phyloP scores from a whole-genome alignment of 1,140 invertebrate genomes.

The Homarus americanus region DNA sequence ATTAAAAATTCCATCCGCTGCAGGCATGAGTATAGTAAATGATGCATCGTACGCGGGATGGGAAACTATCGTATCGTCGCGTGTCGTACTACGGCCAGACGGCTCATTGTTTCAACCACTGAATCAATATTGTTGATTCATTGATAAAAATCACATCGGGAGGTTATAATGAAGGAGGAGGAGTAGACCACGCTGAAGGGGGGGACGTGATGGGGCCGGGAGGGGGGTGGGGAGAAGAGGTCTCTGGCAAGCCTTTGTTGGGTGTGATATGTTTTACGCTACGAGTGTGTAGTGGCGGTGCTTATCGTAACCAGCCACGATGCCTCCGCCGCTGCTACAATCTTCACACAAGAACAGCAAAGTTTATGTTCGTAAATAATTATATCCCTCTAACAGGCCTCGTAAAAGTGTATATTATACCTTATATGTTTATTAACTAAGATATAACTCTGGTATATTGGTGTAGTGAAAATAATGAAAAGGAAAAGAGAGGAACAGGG shows the following conservation, averaged over 20 bases:
- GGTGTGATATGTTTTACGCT: constrained; percentile 22
- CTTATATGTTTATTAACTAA: too few relatives aligned
- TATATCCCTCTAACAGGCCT: too few relatives aligned
- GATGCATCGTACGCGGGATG: background rate
- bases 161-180: constrained; percentile 8
- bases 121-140: constrained; percentile 66
- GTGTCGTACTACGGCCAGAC: constrained; percentile 11
- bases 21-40: constrained; percentile 53
- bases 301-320: constrained; percentile 1
- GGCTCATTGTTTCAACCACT: constrained; percentile 42
- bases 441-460: too few relatives aligned
- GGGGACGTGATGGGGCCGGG: too few relatives aligned
- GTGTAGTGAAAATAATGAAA: too few relatives aligned
- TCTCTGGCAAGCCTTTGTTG: background rate
- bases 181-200: background rate
- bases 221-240: constrained; percentile 7
- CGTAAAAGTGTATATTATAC: too few relatives aligned
- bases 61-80: constrained; percentile 38
- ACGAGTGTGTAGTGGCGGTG: constrained; percentile 4
- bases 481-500: too few relatives aligned
- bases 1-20: constrained; percentile 69
- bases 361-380: too few relatives aligned
- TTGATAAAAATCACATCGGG: constrained; percentile 66
- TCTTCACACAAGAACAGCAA: too few relatives aligned
- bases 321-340: too few relatives aligned